Evolutionary conservation across 1,140 invertebrate genomes (phyloP).

Genomic region (Berghia stephanieae): DNA sequence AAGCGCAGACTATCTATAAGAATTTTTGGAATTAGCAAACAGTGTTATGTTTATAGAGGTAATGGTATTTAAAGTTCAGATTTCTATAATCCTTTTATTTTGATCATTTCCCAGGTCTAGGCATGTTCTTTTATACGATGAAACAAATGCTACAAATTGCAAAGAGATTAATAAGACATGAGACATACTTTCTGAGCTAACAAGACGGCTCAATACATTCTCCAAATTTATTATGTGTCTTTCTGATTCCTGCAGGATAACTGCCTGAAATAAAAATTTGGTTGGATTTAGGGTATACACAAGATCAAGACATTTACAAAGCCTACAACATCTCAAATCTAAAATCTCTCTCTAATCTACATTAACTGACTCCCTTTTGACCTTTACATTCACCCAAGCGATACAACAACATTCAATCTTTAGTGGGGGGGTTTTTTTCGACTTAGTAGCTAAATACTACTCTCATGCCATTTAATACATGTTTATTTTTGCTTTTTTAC

Average conservation of each 20-base stretch:
- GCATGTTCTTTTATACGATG: too few species aligned
- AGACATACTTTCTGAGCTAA: constrained; percentile 26
- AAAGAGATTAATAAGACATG: too few species aligned
- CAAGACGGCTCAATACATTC: background rate
- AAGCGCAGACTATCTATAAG: too few species aligned
- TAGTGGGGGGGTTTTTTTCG: background rate
- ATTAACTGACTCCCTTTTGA: background rate
- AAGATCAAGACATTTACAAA: background rate
- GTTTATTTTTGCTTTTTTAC: too few species aligned
- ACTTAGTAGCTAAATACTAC: too few species aligned
- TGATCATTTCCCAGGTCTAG: too few species aligned
- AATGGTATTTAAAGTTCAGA: too few species aligned
- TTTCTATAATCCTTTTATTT: too few species aligned
- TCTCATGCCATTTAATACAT: too few species aligned
- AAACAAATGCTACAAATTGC: too few species aligned
- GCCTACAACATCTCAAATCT: background rate
- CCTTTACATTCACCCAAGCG: background rate
- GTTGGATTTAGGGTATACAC: background rate
- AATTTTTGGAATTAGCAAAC: too few species aligned
- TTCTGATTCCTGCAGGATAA: constrained; percentile 46
- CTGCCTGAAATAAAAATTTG: constrained; percentile 37
- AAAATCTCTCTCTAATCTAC: background rate
- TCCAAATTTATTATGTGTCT: constrained; percentile 45
- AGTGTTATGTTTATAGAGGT: too few species aligned
- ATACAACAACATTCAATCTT: background rate